Evolutionary conservation across 2,797 vertebrate species (phyloP), one percentile per base, ranked within the genome.

Genomic region (Tamandua tetradactyla): DNA sequence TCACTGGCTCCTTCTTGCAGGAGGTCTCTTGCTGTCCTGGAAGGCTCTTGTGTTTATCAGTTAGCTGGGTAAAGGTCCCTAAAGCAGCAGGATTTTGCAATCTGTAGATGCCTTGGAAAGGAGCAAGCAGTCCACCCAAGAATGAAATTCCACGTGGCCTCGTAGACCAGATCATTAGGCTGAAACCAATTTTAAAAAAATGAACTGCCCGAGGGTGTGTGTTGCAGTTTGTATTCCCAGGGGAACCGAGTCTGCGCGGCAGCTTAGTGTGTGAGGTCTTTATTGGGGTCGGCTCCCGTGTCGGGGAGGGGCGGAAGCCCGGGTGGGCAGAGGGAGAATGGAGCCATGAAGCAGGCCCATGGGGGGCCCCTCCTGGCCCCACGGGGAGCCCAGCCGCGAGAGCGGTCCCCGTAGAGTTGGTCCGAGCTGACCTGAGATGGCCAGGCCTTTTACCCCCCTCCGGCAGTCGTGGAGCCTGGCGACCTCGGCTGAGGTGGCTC

Each of bases 391-490:
- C 52, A 14, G 42, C 14, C 32, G 42, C 82, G 15, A 27, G 47
- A 80, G 20, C 5, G 6, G 55, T 49, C 62, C 42, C 42, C 59
- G 15, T 15, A 49, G 89, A 23, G 3, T 20, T 64, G 30, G 23
- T 87, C 37, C 4, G 2, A 32, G 52, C 61, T 69, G 49, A 30
- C 10, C 22, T 20, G 13, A 66, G 23, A 18, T 44, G 25, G 37
- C n/a, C 30, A 61, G 9, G 22, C 30, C 49, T 71, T 78, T 23
- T 12, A 52, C 52, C 10, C n/a, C 27, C 7, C 2, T 55, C 32
- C 2, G 0, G 49, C 25, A 0, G n/a, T 61, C 20, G 7, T 0
- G 44, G 55, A 37, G 18, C 7, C 2, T 4, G 4, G 61, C 61
- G 78, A 12, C 55, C 55, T 44, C 44, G 80, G 42, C 7, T 6